Evolutionary conservation across 1,140 invertebrate species (phyloP), one percentile per base, ranked within the genome.

Genomic region (Drosophila busckii): DNA sequence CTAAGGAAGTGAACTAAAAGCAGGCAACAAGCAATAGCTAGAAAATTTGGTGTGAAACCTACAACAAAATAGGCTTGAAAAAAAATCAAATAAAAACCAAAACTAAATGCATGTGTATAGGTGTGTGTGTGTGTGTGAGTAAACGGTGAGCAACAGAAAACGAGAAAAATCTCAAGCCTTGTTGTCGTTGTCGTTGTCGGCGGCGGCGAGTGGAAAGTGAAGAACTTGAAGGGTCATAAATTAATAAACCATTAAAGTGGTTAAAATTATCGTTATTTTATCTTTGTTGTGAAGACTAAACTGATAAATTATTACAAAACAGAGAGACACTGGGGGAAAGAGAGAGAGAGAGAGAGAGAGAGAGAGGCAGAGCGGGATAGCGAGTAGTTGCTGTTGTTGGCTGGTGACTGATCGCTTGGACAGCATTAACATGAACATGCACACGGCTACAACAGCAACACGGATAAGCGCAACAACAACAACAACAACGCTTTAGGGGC

Each of bases 181-280:
- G 48, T 22, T 31, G 17, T 28, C 37, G 26, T 10, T 48, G 42
- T 7, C 34, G 25, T 16, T 10, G 32, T 8, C 49, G 62, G 32
- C 52, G 56, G 63, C 73, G 73, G 73, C 59, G 73, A 75, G 75
- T 69, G 75, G 75, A 82, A 82, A 82, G 75, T 75, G 75, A 82
- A 73, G 75, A 82, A 82, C 78, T 83, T 85, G 83, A 85, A 85
- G 84, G 84, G 84, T 85, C 84, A 86, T 86, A 86, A 86, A 86
- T 86, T 86, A 86, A 86, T 86, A 86, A 86, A 84, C 84, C 84
- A 86, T 86, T 86, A 86, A 86, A 86, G 78, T 85, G 84, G 70
- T 83, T 85, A 83, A 85, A 84, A 85, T 85, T 85, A 85, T 85
- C 83, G 76, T 85, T 80, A 75, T 84, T 84, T 84, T 73, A 84